Conservation (phyloP, 2,888 invertebrate genomes). For the Fragum fragum region DNA sequence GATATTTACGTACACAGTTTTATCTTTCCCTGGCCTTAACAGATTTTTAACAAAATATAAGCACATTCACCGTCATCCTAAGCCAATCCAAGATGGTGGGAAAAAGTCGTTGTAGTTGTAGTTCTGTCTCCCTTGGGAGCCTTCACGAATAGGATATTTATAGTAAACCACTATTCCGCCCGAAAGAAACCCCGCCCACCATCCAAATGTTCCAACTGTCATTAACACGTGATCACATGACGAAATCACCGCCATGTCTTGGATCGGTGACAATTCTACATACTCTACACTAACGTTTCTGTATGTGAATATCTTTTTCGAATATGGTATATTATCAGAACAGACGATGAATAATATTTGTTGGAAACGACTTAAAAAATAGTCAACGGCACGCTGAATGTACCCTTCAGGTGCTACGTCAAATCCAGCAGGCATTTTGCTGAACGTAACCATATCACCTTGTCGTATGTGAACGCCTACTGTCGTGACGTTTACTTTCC, state of each 20-base stretch:
- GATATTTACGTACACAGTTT: not conserved
- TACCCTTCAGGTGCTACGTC: constrained; percentile 30
- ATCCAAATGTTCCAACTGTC: constrained; percentile 56
- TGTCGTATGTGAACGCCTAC: constrained; percentile 26
- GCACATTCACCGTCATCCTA: constrained; percentile 4
- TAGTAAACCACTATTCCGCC: constrained; percentile 56
- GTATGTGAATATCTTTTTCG: constrained; percentile 36
- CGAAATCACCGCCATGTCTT: constrained; percentile 55
- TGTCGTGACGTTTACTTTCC: not conserved
- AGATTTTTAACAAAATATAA: too few relatives aligned
- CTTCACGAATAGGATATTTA: constrained; percentile 57
- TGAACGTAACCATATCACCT: constrained; percentile 11
- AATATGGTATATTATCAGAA: constrained; percentile 52
- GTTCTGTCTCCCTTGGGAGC: constrained; percentile 34
- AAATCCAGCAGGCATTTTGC: not conserved
- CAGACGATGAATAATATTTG: constrained; percentile 57
- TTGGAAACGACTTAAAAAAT: constrained; percentile 34
- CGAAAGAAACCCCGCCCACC: constrained; percentile 67
- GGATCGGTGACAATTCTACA: constrained; percentile 10
- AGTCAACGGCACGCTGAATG: constrained; percentile 32
- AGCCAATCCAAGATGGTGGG: constrained; percentile 46
- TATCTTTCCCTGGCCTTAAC: not conserved
- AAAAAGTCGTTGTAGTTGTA: constrained; percentile 60
- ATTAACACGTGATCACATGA: constrained; percentile 61
- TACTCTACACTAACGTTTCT: constrained; percentile 29